Base-by-base conservation (phyloP, 2,113 vertebrate species). In the Albula goreensis region DNA sequence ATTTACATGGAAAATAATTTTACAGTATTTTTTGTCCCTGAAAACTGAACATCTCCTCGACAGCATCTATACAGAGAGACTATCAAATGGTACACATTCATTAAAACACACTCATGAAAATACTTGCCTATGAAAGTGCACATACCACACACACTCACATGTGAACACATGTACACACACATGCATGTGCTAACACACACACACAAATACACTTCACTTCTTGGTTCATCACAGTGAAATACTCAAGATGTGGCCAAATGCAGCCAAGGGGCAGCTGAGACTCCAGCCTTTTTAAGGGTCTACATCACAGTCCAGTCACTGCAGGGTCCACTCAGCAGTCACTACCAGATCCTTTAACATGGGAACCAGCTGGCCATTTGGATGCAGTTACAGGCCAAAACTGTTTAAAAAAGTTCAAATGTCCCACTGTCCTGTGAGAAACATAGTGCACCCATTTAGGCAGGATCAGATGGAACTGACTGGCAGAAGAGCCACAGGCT, bases 171-270 rank as follows among this genome's bases (percentile, higher is more conserved):
- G 12, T 12, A 56, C 53, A 56, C 53, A 56, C 53, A 56, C 53
- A 56, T 60, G 56, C 11, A 60, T 7, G 84, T n/a, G 51, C 81
- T 80, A 15, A 83, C 82, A 83, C 80, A 52, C 31, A 60, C 50
- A 22, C 82, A 83, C 56, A 66, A 12, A 52, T 56, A 66, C 17
- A 50, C 19, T 25, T 2, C 53, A 70, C 15, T 41, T 60, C 56
- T 66, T 15, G 4, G 60, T 66, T 22, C 3, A 66, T 66, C 22
- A 19, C 17, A 66, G 22, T 66, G 60, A 19, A 66, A 19, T 66
- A 66, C 17, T 66, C 60, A 66, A 41, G 60, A 66, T 3, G 17
- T 66, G 60, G 60, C 60, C 60, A 66, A 22, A 66, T 66, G 60
- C 60, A 66, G 60, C 22, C 60, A 66, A 66, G 17, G 60, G 60